Conservation (phyloP, 2,797 vertebrate species). For the Synaphobranchus kaupii region DNA sequence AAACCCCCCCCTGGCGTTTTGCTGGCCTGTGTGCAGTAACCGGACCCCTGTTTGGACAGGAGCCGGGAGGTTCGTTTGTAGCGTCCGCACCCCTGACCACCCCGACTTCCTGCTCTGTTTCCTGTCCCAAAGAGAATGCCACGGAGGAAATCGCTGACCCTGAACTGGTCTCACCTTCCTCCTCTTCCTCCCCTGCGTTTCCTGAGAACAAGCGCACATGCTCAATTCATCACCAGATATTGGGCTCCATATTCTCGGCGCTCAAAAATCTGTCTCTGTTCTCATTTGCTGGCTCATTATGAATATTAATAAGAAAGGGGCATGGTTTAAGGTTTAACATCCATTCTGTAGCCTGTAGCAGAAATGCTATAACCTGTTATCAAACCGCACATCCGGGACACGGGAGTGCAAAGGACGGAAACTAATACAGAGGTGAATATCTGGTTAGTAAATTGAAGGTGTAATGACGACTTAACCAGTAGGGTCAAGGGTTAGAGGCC, state of each 20-base stretch:
- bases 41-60: background rate
- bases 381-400: background rate
- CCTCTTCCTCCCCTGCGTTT: slow-evolving; percentile 47
- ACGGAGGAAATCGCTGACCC: slow-evolving; percentile 50
- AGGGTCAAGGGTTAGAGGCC: slow-evolving; percentile 16
- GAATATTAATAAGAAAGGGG: background rate
- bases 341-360: background rate
- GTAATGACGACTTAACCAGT: background rate
- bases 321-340: background rate
- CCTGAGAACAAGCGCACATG: slow-evolving; percentile 46
- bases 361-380: background rate
- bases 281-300: background rate
- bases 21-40: background rate
- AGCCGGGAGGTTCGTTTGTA: background rate
- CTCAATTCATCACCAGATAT: background rate
- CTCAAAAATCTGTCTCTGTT: background rate
- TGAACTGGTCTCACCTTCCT: slow-evolving; percentile 68
- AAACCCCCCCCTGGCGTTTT: background rate
- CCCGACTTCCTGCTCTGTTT: slow-evolving; percentile 49
- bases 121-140: slow-evolving; percentile 47
- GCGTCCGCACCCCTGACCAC: slow-evolving; percentile 28
- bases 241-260: background rate
- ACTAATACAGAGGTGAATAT: background rate
- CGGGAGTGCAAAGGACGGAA: background rate
- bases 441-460: background rate